Evolutionary conservation across 1,140 invertebrate genomes (phyloP).

Genomic region (Leptinotarsa defecta): DNA sequence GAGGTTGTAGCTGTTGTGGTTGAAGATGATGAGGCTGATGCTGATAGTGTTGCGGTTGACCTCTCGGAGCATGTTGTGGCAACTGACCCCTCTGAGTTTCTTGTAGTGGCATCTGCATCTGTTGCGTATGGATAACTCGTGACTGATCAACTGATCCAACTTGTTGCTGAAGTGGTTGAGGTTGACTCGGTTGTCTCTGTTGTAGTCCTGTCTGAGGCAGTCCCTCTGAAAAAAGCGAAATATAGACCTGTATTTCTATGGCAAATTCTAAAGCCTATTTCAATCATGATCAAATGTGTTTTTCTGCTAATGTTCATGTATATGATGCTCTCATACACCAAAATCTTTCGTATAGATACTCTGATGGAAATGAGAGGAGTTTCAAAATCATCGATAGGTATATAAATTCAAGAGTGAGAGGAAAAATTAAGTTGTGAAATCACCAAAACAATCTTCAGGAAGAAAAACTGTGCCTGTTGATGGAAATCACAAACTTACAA

Average conservation of each 20-base stretch:
- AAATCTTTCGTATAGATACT: too few species aligned
- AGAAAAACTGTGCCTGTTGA: too few species aligned
- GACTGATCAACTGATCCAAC: neutral
- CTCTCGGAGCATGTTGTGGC: conserved; percentile 14
- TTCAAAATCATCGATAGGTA: too few species aligned
- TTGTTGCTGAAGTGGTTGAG: conserved; percentile 18
- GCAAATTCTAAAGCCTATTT: neutral
- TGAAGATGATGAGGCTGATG: conserved; percentile 15
- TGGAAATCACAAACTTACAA: too few species aligned
- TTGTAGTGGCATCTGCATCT: conserved; percentile 15
- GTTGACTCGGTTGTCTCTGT: conserved; percentile 7
- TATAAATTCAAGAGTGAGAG: too few species aligned
- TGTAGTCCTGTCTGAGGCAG: conserved; percentile 12
- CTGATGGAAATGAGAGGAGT: too few species aligned
- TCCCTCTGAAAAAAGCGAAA: neutral
- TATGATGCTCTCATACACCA: too few species aligned
- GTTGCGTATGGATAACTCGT: neutral
- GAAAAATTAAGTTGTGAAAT: too few species aligned
- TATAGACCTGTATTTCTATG: neutral
- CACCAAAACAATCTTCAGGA: too few species aligned
- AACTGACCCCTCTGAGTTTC: conserved; percentile 2
- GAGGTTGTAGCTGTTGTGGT: neutral
- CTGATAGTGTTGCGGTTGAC: conserved; percentile 14
- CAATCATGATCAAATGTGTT: neutral
- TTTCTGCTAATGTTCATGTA: too few species aligned